Percentiles rank a stretch among this genome's conserved stretches.
Evolutionary conservation across 2,797 vertebrate species (phyloP).

Genomic region (Crocidura indochinensis): DNA sequence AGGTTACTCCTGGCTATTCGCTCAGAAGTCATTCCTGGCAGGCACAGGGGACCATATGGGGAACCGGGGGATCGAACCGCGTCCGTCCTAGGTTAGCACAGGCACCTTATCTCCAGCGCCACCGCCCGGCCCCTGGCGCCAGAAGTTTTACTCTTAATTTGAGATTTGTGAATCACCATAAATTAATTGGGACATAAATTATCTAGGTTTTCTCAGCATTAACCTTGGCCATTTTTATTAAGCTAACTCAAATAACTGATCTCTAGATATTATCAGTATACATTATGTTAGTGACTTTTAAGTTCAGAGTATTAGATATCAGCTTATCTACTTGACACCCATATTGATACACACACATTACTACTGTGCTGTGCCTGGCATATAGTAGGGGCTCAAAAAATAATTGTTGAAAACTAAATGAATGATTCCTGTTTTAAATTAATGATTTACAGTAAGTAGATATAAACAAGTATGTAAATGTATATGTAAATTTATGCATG

Average conservation of each 20-base stretch:
- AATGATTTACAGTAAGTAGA: conserved; percentile 54
- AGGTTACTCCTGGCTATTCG: too few species aligned
- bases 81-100: too few species aligned
- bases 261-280: conserved; percentile 20
- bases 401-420: neutral
- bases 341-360: neutral
- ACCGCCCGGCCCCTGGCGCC: too few species aligned
- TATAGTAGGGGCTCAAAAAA: conserved; percentile 25
- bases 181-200: conserved; percentile 43
- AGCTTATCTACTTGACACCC: neutral
- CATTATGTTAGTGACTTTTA: neutral
- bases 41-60: too few species aligned
- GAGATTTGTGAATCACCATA: neutral
- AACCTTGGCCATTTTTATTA: conserved; percentile 33
- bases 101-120: too few species aligned
- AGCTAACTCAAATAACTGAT: conserved; percentile 45
- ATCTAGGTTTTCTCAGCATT: neutral
- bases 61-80: too few species aligned
- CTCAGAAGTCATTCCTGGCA: too few species aligned
- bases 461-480: neutral
- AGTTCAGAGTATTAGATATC: neutral
- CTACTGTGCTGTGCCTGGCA: neutral
- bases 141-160: conserved; percentile 1
- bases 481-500: conserved; percentile 15
- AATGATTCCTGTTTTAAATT: conserved; percentile 18